Percentiles rank a stretch among this genome's conserved stretches.
phyloP scores from a whole-genome alignment of 2,797 vertebrate genomes.

The Xiphophorus birchmanni region DNA sequence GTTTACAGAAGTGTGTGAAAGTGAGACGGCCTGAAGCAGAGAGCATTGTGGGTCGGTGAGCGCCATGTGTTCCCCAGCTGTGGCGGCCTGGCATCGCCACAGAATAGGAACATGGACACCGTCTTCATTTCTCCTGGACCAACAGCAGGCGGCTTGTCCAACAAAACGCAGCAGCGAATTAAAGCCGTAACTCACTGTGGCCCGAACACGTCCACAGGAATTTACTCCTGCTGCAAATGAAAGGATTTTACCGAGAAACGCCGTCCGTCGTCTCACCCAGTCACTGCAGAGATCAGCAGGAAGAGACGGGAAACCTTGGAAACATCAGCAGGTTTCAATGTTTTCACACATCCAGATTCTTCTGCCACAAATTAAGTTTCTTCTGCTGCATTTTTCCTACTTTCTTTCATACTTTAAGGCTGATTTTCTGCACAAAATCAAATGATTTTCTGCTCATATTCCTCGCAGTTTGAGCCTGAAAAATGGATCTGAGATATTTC shows the following conservation, averaged over 20 bases:
- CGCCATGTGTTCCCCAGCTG: constrained; percentile 74
- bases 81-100: constrained; percentile 43
- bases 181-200: constrained; percentile 28
- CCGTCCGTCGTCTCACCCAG: no score
- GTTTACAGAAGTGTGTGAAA: constrained; percentile 56
- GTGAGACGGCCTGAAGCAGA: constrained; percentile 10
- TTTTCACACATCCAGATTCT: neutral
- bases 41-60: constrained; percentile 31
- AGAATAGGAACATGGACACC: constrained; percentile 59
- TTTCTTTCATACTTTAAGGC: neutral
- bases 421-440: neutral
- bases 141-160: constrained; percentile 48
- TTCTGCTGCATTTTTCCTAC: neutral
- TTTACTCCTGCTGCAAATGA: constrained; percentile 8
- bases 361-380: neutral
- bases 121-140: constrained; percentile 46
- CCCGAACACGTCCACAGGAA: constrained; percentile 16
- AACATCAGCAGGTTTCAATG: neutral
- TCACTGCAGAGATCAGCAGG: neutral
- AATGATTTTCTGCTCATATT: neutral
- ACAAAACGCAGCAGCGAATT: neutral
- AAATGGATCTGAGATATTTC: no score
- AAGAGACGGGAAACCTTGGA: neutral
- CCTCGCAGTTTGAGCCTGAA: no score
- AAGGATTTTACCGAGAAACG: neutral